phyloP scores from a whole-genome alignment of 2,888 invertebrate species.

The Chrysolina haemoptera region DNA sequence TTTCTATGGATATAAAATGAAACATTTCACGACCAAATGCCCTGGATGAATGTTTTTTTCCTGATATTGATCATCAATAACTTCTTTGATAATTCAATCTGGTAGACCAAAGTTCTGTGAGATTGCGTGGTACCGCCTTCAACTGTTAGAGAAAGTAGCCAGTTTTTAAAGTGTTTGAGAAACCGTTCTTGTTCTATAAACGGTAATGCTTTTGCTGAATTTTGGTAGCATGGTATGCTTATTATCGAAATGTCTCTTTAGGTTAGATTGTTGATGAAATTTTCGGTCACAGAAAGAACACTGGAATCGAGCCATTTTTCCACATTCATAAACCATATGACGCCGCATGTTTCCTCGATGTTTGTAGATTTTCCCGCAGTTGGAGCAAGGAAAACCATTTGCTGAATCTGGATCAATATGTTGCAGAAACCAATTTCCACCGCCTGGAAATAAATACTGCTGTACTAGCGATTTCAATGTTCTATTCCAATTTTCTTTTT shows the following conservation, averaged over 20 bases:
- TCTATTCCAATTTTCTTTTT: conserved; percentile 41
- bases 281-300: conserved; percentile 72
- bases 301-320: conserved; percentile 67
- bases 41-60: no score
- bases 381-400: conserved; percentile 72
- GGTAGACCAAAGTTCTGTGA: no score
- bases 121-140: no score
- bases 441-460: conserved; percentile 69
- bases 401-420: conserved; percentile 61
- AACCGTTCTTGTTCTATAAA: conserved; percentile 58
- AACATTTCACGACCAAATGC: no score
- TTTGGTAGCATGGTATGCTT: conserved; percentile 62
- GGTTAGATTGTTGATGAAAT: conserved; percentile 71
- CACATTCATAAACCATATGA: conserved; percentile 79
- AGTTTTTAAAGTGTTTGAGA: conserved; percentile 30
- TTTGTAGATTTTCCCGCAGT: conserved; percentile 88
- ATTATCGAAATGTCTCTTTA: conserved; percentile 68
- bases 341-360: conserved; percentile 84
- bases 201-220: conserved; percentile 62
- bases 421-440: conserved; percentile 62
- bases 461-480: conserved; percentile 60
- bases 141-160: background rate
- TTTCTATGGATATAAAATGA: no score
- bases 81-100: background rate
- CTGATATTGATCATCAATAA: background rate